Evolutionary conservation across 53 echinoderm and acorn worm genomes (phyloP), one percentile per base, ranked within the genome.

Genomic region (Patiria pectinifera): DNA sequence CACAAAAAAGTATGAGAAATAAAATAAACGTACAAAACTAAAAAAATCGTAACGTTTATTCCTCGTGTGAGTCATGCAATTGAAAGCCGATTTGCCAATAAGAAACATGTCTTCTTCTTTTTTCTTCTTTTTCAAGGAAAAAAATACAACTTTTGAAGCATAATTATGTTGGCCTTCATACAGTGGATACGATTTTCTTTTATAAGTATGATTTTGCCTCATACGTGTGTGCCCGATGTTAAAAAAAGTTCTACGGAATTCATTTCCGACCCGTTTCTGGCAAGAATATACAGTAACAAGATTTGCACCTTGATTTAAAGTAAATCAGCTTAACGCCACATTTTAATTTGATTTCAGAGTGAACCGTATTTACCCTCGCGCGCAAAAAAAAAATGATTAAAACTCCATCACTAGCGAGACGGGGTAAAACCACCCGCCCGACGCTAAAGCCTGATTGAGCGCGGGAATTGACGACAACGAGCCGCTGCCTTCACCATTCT

Each of bases 311-410:
- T 74, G 74, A 74, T 74, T 66, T 74, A 23, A 18, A 23, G 24
- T n/a, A 23, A 74, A 74, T 74, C 74, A 24, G 74, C 22, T 74
- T 74, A 23, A 23, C 74, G 10, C 24, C 10, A 24, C 24, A 24
- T 74, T 74, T 21, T 74, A 74, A 24, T 74, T 74, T n/a, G 24
- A 23, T 74, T 8, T 24, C 74, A 74, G 74, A 74, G 22, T 23
- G 24, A 3, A n/a, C 74, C 10, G 24, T 74, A 74, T 74, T n/a
- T 74, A 24, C 74, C 74, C 22, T 21, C 24, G 74, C 74, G 74
- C 15, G 74, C 66, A 66, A 18, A 18, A 74, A 74, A 74, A 74
- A 74, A 74, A 74, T 74, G 74, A 74, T 74, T 74, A 74, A 74
- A 74, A 74, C 22, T 21, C 24, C 74, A 74, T 74, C 74, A 74